These are phyloP conservation scores for Cynaeus angustus DNA, from an alignment of 2,888 invertebrate genomes.

Conservation along the genomic window DNA sequence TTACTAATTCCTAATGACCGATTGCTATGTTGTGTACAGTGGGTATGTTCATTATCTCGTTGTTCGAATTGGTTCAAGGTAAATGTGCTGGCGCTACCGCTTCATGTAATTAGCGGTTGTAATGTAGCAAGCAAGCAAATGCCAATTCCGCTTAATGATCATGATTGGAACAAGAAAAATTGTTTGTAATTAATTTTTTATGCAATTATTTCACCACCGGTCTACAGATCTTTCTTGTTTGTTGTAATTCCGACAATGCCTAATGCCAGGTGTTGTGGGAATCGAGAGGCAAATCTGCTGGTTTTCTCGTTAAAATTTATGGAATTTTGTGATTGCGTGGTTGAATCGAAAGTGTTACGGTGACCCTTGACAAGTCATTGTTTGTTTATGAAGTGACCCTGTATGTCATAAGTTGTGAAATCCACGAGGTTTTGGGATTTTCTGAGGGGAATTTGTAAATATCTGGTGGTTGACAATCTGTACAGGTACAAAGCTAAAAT, in stretches of 20 bases:
- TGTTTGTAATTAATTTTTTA: slow-evolving; percentile 32
- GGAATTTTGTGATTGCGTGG: slow-evolving; percentile 21
- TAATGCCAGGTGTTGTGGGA: not conserved
- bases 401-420: slow-evolving; percentile 5
- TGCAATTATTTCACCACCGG: slow-evolving; percentile 24
- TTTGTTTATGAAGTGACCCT: slow-evolving; percentile 35
- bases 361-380: slow-evolving; percentile 33
- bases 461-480: slow-evolving; percentile 10
- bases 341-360: slow-evolving; percentile 26
- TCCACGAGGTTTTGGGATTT: slow-evolving; percentile 4
- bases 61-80: slow-evolving; percentile 44
- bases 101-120: slow-evolving; percentile 43
- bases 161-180: slow-evolving; percentile 35
- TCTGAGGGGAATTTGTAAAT: slow-evolving; percentile 4
- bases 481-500: not conserved
- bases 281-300: not conserved
- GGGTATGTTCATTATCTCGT: slow-evolving; percentile 34
- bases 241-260: slow-evolving; percentile 1
- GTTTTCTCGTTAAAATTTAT: slow-evolving; percentile 17
- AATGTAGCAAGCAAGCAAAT: slow-evolving; percentile 40
- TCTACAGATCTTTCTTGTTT: slow-evolving; percentile 2
- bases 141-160: slow-evolving; percentile 39
- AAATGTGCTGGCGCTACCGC: slow-evolving; percentile 43
- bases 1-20: slow-evolving; percentile 12
- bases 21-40: slow-evolving; percentile 15